These are phyloP conservation scores for Phaedon cochleariae DNA, from an alignment of 2,888 invertebrate species.

Conservation along the genomic window DNA sequence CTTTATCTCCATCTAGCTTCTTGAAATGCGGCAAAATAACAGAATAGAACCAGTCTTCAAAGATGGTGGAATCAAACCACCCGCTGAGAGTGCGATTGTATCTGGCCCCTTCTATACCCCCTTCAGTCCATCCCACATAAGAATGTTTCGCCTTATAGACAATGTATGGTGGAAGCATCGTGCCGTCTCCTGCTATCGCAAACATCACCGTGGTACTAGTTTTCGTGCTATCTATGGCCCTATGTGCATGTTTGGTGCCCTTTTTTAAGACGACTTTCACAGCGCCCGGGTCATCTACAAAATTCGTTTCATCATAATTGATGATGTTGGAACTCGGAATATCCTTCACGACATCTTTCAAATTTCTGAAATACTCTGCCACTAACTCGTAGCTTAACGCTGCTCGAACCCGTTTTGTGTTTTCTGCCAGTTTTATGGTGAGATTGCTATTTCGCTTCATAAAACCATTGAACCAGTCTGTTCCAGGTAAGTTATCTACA, in stretches of 20 bases:
- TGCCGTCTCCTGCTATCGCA: conserved; percentile 29
- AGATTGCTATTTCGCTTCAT: conserved; percentile 16
- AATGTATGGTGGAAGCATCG: conserved; percentile 16
- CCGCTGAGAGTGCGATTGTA: conserved; percentile 49
- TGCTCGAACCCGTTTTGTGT: conserved; percentile 31
- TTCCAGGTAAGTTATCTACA: conserved; percentile 22
- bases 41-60: conserved; percentile 43
- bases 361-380: conserved; percentile 28
- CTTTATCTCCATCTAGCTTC: conserved; percentile 46
- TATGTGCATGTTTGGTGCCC: conserved; percentile 40
- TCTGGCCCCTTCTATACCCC: conserved; percentile 27
- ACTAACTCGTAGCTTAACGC: conserved; percentile 32
- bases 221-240: too few relatives aligned
- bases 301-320: conserved; percentile 58
- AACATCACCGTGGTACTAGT: too few relatives aligned
- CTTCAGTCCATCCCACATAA: conserved; percentile 21
- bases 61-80: conserved; percentile 42
- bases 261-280: conserved; percentile 44
- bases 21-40: conserved; percentile 43
- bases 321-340: conserved; percentile 38
- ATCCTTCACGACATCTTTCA: conserved; percentile 18
- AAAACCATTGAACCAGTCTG: conserved; percentile 20
- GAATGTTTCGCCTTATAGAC: conserved; percentile 19
- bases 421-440: conserved; percentile 27
- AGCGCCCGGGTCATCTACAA: conserved; percentile 54